A percentile compares a stretch with the other conserved stretches of the same genome.
phyloP scores from a whole-genome alignment of 2,797 vertebrate genomes.

The Enteromius anoplus region DNA sequence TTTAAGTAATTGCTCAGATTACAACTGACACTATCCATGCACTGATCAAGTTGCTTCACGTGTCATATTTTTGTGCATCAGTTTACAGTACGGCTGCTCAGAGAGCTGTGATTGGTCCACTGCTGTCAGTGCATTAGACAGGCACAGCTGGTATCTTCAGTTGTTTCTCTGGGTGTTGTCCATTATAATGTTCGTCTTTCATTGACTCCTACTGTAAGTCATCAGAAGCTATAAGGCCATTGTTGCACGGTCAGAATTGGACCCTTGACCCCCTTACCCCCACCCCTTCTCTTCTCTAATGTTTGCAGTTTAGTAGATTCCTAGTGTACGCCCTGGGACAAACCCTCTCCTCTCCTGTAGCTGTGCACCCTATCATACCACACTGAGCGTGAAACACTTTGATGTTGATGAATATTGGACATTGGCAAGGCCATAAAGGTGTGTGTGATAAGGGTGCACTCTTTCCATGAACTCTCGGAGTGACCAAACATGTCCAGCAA shows the following conservation, averaged over 20 bases:
- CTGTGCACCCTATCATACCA: slow-evolving; percentile 57
- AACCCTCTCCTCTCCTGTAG: slow-evolving; percentile 54
- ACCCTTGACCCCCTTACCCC: slow-evolving; percentile 42
- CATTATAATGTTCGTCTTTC: slow-evolving; percentile 82
- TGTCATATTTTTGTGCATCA: slow-evolving; percentile 3
- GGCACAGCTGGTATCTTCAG: slow-evolving; percentile 93
- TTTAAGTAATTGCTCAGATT: not conserved
- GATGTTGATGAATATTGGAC: not conserved
- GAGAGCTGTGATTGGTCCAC: slow-evolving; percentile 47
- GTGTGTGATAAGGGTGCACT: slow-evolving; percentile 55
- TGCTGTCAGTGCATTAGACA: slow-evolving; percentile 83
- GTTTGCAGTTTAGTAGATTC: slow-evolving; percentile 59
- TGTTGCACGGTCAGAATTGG: slow-evolving; percentile 69
- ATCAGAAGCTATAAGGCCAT: slow-evolving; percentile 89
- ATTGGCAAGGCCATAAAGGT: not conserved
- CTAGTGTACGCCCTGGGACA: slow-evolving; percentile 50
- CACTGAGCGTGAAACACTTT: not conserved
- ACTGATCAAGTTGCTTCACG: slow-evolving; percentile 1
- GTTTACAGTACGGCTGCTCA: not conserved
- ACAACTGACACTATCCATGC: not conserved
- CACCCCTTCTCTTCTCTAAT: slow-evolving; percentile 58
- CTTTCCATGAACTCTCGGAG: slow-evolving; percentile 49
- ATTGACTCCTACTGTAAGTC: slow-evolving; percentile 89
- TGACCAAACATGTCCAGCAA: slow-evolving; percentile 52
- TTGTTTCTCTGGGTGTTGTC: slow-evolving; percentile 96